phyloP scores from a whole-genome alignment of 1,140 invertebrate genomes.

The Chironomus striatipennis region DNA sequence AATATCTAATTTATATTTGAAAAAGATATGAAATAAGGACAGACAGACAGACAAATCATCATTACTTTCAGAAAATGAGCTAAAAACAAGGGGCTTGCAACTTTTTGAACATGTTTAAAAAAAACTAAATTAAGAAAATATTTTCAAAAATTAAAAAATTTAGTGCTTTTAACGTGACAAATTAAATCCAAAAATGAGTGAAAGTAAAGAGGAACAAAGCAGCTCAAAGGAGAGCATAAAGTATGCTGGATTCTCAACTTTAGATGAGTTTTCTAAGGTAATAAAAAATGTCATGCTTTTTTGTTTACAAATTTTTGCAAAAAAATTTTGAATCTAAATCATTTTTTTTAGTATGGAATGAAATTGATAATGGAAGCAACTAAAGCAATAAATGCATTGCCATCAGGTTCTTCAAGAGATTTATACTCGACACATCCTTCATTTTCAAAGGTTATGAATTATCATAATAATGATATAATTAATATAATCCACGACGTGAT shows the following conservation, averaged over 20 bases:
- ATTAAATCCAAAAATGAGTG: background rate
- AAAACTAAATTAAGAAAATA: background rate
- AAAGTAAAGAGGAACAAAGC: background rate
- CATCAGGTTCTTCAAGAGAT: conserved; percentile 55
- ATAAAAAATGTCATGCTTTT: background rate
- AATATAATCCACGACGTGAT: conserved; percentile 49
- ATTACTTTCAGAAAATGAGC: too few species aligned
- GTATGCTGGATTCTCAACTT: conserved; percentile 27
- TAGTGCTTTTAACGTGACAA: background rate
- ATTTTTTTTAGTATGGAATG: conserved; percentile 45
- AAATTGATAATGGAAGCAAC: conserved; percentile 52
- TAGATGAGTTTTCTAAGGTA: conserved; percentile 36
- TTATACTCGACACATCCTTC: conserved; percentile 61
- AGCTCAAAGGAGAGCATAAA: background rate
- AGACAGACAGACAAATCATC: too few species aligned
- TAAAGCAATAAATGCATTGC: conserved; percentile 57
- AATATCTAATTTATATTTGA: too few species aligned
- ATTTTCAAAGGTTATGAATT: conserved; percentile 52
- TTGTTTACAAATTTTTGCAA: conserved; percentile 26
- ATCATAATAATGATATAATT: conserved; percentile 47
- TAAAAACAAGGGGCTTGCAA: too few species aligned
- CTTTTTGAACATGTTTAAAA: too few species aligned
- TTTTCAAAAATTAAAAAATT: background rate
- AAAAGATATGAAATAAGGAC: too few species aligned
- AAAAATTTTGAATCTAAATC: conserved; percentile 25